Evolutionary conservation across 2,797 vertebrate genomes (phyloP).

Genomic region (Enteromius argenteus): DNA sequence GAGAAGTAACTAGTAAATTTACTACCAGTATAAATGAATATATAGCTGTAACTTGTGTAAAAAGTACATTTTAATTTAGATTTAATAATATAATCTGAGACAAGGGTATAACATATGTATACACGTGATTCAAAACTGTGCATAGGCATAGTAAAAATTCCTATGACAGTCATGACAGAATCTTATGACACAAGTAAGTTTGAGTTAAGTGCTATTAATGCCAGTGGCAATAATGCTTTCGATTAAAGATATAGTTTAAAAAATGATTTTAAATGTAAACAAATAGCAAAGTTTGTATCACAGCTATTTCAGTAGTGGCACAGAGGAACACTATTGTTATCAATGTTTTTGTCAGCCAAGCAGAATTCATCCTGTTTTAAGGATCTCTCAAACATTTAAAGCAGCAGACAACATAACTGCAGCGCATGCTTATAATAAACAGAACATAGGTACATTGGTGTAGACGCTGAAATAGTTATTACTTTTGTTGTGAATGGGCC

Average conservation of each 20-base stretch:
- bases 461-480: background rate
- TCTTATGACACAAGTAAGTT: background rate
- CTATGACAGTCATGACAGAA: too few relatives aligned
- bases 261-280: background rate
- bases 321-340: background rate
- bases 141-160: too few relatives aligned
- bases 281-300: background rate
- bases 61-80: too few relatives aligned
- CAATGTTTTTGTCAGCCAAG: background rate
- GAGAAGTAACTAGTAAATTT: too few relatives aligned
- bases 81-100: too few relatives aligned
- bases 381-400: background rate
- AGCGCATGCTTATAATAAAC: background rate
- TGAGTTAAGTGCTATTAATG: background rate
- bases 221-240: background rate
- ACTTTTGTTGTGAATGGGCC: background rate
- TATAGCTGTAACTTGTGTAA: too few relatives aligned
- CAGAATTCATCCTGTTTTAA: background rate
- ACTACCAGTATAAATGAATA: too few relatives aligned
- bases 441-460: background rate
- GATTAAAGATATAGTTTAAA: background rate
- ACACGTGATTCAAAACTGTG: too few relatives aligned
- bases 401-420: background rate
- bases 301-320: background rate
- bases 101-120: too few relatives aligned